Percentiles rank a stretch among this genome's conserved stretches.
Conservation (phyloP, 2,888 invertebrate genomes). For the Suillia variegata region DNA sequence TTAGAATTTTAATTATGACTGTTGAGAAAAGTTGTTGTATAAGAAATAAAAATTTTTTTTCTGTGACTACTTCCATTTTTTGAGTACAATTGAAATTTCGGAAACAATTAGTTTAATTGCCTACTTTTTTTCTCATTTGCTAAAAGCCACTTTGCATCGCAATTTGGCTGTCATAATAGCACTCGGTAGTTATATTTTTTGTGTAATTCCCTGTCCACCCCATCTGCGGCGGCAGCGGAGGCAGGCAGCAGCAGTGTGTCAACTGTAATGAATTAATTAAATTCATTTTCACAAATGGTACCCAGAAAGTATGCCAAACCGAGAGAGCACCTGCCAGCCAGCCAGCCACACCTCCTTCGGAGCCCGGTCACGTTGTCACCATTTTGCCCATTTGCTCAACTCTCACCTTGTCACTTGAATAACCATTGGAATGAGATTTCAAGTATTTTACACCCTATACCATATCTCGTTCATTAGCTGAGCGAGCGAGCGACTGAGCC, state of each 20-base stretch:
- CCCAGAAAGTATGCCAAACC: conserved; percentile 3
- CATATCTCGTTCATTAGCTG: too few relatives aligned
- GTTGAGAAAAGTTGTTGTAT: too few relatives aligned
- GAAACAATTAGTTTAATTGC: too few relatives aligned
- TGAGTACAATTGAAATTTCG: too few relatives aligned
- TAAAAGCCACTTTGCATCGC: too few relatives aligned
- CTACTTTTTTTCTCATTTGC: too few relatives aligned
- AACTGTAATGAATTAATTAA: conserved; percentile 19
- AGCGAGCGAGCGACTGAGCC: neutral
- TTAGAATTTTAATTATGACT: too few relatives aligned
- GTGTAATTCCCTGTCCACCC: too few relatives aligned
- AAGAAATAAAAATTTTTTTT: too few relatives aligned
- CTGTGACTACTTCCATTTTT: too few relatives aligned
- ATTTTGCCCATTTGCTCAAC: neutral
- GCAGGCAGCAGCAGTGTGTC: neutral
- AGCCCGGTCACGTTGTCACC: neutral
- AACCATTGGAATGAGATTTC: conserved; percentile 4
- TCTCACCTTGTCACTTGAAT: conserved; percentile 5
- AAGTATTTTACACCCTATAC: conserved; percentile 18
- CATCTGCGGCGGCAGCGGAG: neutral
- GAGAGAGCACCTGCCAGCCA: neutral
- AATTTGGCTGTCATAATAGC: too few relatives aligned
- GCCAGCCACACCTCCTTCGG: neutral
- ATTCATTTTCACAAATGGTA: conserved; percentile 7
- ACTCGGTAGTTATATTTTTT: too few relatives aligned